Conservation (phyloP, 2,113 vertebrate species). For the Promerops cafer region DNA sequence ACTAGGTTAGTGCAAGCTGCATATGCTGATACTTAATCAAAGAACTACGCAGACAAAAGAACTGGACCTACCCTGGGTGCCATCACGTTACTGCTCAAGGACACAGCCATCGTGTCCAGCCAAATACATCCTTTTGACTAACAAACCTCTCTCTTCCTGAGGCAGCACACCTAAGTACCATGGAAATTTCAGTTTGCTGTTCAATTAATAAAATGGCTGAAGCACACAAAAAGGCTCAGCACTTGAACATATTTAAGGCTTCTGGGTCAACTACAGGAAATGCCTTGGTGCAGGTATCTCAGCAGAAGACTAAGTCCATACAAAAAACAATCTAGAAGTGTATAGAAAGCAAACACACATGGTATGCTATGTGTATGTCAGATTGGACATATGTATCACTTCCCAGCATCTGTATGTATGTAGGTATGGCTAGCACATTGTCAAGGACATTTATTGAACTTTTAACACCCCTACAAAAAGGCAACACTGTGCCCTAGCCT, state of each 20-base stretch:
- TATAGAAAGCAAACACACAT: fast-evolving
- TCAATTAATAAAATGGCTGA: background rate
- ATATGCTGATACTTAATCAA: background rate
- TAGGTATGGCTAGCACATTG: fast-evolving
- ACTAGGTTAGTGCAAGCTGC: background rate
- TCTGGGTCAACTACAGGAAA: background rate
- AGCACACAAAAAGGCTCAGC: background rate
- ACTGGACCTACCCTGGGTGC: background rate
- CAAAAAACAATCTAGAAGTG: fast-evolving
- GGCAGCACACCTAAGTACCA: background rate
- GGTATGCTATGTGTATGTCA: background rate
- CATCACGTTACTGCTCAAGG: background rate
- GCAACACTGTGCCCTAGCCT: background rate
- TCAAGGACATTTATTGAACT: background rate
- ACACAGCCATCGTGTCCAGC: fast-evolving
- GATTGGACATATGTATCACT: fast-evolving
- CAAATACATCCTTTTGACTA: background rate
- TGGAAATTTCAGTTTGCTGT: background rate
- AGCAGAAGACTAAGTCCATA: background rate
- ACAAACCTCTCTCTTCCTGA: background rate
- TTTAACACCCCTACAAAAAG: background rate
- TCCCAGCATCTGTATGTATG: fast-evolving
- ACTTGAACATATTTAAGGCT: background rate
- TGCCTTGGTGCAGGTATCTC: background rate
- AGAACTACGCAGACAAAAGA: background rate